phyloP scores from a whole-genome alignment of 2,888 invertebrate species.

The Yponomeuta sedellus region DNA sequence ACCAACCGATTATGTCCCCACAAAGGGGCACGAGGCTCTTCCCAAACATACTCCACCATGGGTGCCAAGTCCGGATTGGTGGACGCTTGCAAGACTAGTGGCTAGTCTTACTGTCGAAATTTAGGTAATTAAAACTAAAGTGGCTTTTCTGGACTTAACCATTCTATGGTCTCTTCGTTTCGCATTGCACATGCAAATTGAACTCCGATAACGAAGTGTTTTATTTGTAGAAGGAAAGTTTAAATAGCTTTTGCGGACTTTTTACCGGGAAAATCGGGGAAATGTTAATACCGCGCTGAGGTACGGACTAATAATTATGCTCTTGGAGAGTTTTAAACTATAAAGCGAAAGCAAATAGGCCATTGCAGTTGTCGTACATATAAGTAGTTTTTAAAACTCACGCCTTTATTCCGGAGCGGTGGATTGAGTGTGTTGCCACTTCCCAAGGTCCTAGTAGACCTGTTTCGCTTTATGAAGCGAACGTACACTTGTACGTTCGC shows the following conservation, averaged over 20 bases:
- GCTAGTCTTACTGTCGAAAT: neutral
- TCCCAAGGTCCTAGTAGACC: no score
- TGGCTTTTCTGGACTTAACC: neutral
- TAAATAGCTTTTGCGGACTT: constrained; percentile 54
- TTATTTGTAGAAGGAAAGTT: constrained; percentile 56
- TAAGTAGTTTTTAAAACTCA: no score
- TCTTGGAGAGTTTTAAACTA: neutral
- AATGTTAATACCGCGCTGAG: constrained; percentile 41
- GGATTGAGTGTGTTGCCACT: no score
- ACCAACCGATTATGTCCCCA: no score
- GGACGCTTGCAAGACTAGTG: no score
- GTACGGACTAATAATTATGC: constrained; percentile 19
- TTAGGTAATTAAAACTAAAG: neutral
- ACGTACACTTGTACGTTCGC: no score
- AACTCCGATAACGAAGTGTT: constrained; percentile 38
- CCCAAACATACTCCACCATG: no score
- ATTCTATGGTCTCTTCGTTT: constrained; percentile 1
- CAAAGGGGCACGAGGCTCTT: no score
- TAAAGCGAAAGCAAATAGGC: neutral
- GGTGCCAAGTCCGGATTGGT: no score
- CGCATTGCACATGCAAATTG: constrained; percentile 42
- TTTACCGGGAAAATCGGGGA: constrained; percentile 41
- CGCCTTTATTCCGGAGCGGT: no score
- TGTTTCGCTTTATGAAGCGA: no score
- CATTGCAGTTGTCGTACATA: no score